Conservation (phyloP, 2,888 invertebrate species). For the Dichetophora obliterata region DNA sequence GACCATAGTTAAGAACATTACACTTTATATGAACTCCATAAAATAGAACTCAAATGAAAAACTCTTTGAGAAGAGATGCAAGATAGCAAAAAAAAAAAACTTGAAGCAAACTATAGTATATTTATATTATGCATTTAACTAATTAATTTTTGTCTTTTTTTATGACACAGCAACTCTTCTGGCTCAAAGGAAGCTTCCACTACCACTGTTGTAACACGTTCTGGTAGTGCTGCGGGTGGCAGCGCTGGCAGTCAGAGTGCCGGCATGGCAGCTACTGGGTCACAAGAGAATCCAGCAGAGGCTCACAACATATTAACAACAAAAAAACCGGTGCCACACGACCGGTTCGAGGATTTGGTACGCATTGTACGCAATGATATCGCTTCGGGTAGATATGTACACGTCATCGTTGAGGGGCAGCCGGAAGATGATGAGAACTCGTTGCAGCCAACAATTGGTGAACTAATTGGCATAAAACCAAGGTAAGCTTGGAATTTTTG, state of each 20-base stretch:
- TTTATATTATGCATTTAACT: too few relatives aligned
- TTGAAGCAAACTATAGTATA: too few relatives aligned
- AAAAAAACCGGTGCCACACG: slow-evolving; percentile 62
- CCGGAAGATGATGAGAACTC: slow-evolving; percentile 71
- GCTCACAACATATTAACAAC: slow-evolving; percentile 56
- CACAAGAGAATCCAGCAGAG: slow-evolving; percentile 51
- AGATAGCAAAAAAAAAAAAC: too few relatives aligned
- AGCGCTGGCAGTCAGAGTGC: slow-evolving; percentile 58
- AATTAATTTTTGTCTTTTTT: background rate
- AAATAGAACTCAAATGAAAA: too few relatives aligned
- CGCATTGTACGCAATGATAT: slow-evolving; percentile 46
- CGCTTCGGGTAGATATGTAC: slow-evolving; percentile 50
- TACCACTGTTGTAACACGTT: slow-evolving; percentile 59
- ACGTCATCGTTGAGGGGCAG: slow-evolving; percentile 70
- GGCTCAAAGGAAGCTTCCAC: slow-evolving; percentile 69
- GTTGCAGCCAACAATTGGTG: slow-evolving; percentile 79
- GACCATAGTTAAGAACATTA: too few relatives aligned
- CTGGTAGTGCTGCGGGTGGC: slow-evolving; percentile 51
- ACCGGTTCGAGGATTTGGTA: slow-evolving; percentile 64
- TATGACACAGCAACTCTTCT: slow-evolving; percentile 65
- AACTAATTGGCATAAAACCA: slow-evolving; percentile 73
- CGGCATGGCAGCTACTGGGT: slow-evolving; percentile 51
- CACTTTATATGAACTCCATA: too few relatives aligned
- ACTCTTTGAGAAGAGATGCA: too few relatives aligned
- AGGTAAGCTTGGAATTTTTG: slow-evolving; percentile 64